phyloP scores from a whole-genome alignment of 1,140 invertebrate genomes.

The silkworm (Bombyx mori) region ASM3026992v2 NC_085120.1:10802501-10803000 shows the following conservation, averaged over 20 bases:
- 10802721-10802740: slow-evolving; percentile 73
- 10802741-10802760: slow-evolving; percentile 68
- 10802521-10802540: slow-evolving; percentile 62
- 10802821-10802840: slow-evolving; percentile 67
- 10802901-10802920: slow-evolving; percentile 76
- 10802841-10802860: slow-evolving; percentile 73
- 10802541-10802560: slow-evolving; percentile 65
- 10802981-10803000: slow-evolving; percentile 75
- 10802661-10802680: slow-evolving; percentile 62
- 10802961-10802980: slow-evolving; percentile 77
- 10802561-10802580: slow-evolving; percentile 69
- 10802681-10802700: slow-evolving; percentile 71
- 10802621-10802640: slow-evolving; percentile 71
- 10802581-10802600: slow-evolving; percentile 72
- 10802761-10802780: slow-evolving; percentile 72
- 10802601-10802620: slow-evolving; percentile 70
- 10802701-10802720: slow-evolving; percentile 58
- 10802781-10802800: slow-evolving; percentile 67
- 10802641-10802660: slow-evolving; percentile 73
- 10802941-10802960: slow-evolving; percentile 74
- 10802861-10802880: slow-evolving; percentile 68
- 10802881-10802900: slow-evolving; percentile 67
- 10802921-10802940: slow-evolving; percentile 76
- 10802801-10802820: slow-evolving; percentile 66
- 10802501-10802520: slow-evolving; percentile 71